A percentile compares a stretch with the other conserved stretches of the same genome.
Conservation (phyloP, 2,113 vertebrate species). For the Dascyllus trimaculatus region DNA sequence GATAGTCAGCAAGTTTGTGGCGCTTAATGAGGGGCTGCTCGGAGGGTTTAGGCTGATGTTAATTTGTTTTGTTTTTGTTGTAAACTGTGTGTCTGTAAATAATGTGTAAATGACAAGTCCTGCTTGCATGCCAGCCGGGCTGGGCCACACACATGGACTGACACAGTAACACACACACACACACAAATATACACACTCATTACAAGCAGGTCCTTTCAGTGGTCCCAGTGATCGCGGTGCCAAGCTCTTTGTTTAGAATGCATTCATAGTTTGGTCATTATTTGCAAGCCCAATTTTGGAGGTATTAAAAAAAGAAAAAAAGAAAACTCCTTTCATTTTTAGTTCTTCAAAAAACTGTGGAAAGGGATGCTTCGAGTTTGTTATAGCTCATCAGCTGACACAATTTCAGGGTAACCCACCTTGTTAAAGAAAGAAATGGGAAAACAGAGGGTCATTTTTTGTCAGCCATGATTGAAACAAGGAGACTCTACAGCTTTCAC, state of each 20-base stretch:
- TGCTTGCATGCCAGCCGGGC: constrained; percentile 35
- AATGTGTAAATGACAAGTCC: constrained; percentile 70
- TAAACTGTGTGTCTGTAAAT: constrained; percentile 74
- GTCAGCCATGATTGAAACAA: too few relatives aligned
- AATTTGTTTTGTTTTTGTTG: constrained; percentile 76
- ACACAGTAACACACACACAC: constrained; percentile 42
- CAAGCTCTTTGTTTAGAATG: constrained; percentile 71
- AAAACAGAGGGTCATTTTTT: too few relatives aligned
- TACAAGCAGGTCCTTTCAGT: constrained; percentile 60
- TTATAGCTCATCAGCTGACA: constrained; percentile 20
- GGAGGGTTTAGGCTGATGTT: constrained; percentile 46
- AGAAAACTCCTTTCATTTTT: constrained; percentile 22
- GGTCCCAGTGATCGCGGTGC: constrained; percentile 40
- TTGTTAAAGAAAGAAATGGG: background rate
- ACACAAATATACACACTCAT: constrained; percentile 47
- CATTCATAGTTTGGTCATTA: constrained; percentile 64
- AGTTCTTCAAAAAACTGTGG: constrained; percentile 18
- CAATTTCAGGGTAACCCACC: background rate
- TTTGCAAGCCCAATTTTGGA: constrained; percentile 46
- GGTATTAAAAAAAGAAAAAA: constrained; percentile 15
- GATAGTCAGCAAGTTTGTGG: constrained; percentile 31
- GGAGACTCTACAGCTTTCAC: too few relatives aligned
- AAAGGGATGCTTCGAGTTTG: background rate
- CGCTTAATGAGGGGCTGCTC: constrained; percentile 64
- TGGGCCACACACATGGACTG: constrained; percentile 57